Conservation (phyloP, 2,797 vertebrate genomes). For the Vespertilio murinus region DNA sequence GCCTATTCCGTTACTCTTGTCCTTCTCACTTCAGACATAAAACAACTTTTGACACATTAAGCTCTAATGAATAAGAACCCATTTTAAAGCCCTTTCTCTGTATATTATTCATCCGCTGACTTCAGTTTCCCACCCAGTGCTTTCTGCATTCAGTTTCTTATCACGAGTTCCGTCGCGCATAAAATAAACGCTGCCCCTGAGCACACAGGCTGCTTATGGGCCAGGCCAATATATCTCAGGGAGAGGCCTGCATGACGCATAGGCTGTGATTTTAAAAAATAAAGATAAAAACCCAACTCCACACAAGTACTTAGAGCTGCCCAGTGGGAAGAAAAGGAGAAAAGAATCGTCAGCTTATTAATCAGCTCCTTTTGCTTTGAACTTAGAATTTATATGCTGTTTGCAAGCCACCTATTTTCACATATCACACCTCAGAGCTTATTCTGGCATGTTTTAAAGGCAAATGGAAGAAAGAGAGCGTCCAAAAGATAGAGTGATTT, state of each 20-base stretch:
- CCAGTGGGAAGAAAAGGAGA: constrained; percentile 68
- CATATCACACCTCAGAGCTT: constrained; percentile 36
- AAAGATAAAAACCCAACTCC: constrained; percentile 70
- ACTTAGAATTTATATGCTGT: constrained; percentile 46
- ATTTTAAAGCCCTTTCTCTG: constrained; percentile 65
- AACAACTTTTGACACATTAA: constrained; percentile 74
- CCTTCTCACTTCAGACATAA: constrained; percentile 54
- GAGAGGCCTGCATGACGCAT: constrained; percentile 67
- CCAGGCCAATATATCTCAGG: constrained; percentile 73
- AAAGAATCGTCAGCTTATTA: constrained; percentile 71
- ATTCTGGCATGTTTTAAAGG: constrained; percentile 61
- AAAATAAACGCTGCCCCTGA: constrained; percentile 73
- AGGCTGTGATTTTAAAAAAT: constrained; percentile 64
- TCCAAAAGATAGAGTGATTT: neutral
- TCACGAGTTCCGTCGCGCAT: constrained; percentile 69
- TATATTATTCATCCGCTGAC: constrained; percentile 67
- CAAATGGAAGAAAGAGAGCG: constrained; percentile 24
- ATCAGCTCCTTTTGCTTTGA: constrained; percentile 67
- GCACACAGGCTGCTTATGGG: constrained; percentile 76
- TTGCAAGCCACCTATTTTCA: constrained; percentile 58
- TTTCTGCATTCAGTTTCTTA: constrained; percentile 79
- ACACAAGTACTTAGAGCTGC: constrained; percentile 71
- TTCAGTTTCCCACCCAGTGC: constrained; percentile 66
- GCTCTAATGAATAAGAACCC: constrained; percentile 70
- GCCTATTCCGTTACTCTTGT: constrained; percentile 63